Percentiles rank a stretch among this genome's conserved stretches.
Conservation (phyloP, 92 coral and sea anemone genomes). For the Palythoa grandiflora region DNA sequence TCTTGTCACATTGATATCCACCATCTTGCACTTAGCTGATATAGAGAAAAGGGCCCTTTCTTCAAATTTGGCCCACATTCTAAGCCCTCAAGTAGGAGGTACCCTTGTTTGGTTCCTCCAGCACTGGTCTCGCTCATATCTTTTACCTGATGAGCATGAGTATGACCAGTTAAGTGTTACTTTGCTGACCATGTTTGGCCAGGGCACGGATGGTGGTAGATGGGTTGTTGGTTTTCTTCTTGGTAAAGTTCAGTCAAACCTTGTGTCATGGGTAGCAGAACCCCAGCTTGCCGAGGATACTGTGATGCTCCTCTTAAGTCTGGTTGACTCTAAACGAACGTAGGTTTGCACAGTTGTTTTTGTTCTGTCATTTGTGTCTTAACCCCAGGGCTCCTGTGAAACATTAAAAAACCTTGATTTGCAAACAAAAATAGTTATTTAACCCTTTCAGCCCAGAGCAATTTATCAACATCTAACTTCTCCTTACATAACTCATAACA, state of each 20-base stretch:
- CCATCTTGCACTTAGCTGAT: constrained; percentile 79
- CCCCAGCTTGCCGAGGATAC: constrained; percentile 89
- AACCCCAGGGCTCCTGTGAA: too few relatives aligned
- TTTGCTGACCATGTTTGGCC: constrained; percentile 80
- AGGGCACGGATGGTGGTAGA: constrained; percentile 80
- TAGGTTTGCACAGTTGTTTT: constrained; percentile 15
- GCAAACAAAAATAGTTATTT: too few relatives aligned
- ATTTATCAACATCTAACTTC: too few relatives aligned
- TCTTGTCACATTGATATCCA: constrained; percentile 74
- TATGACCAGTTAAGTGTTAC: constrained; percentile 84
- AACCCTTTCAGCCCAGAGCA: too few relatives aligned
- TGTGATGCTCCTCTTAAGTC: constrained; percentile 79
- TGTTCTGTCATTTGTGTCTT: too few relatives aligned
- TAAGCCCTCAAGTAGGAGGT: constrained; percentile 96
- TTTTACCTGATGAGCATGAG: constrained; percentile 89
- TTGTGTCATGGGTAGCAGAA: constrained; percentile 92
- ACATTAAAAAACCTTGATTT: too few relatives aligned
- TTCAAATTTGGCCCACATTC: constrained; percentile 73
- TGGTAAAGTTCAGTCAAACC: constrained; percentile 84
- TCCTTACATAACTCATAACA: too few relatives aligned
- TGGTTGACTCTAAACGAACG: constrained; percentile 88
- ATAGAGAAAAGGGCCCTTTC: constrained; percentile 82
- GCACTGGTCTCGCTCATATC: constrained; percentile 86
- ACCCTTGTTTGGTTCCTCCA: constrained; percentile 94
- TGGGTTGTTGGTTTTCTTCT: constrained; percentile 91